Conservation (phyloP, 1,140 invertebrate species). For the Drosophila kohkoa region DNA sequence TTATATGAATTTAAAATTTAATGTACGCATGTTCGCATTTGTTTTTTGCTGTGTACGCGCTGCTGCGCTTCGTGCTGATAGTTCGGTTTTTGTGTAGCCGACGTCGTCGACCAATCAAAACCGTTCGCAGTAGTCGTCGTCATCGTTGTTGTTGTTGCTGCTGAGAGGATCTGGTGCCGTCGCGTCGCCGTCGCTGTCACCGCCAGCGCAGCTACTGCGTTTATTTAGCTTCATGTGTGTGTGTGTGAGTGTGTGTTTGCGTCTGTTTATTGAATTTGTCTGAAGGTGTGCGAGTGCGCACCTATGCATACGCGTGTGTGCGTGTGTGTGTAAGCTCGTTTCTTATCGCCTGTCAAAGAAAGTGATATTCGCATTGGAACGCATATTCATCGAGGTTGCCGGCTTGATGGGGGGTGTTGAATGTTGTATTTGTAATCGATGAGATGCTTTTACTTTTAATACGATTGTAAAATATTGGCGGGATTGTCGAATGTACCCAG, state of each 20-base stretch:
- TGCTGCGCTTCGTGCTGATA: conserved; percentile 56
- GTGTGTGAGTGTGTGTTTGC: conserved; percentile 7
- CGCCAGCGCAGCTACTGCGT: conserved; percentile 35
- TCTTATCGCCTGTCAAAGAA: conserved; percentile 61
- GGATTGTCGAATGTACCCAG: conserved; percentile 9
- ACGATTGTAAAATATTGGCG: not conserved
- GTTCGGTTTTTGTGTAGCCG: conserved; percentile 57
- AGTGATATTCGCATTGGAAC: conserved; percentile 49
- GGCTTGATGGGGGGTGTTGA: not conserved
- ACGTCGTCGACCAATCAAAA: conserved; percentile 73
- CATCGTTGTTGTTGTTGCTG: conserved; percentile 28
- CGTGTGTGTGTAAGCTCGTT: conserved; percentile 31
- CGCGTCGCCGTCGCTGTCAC: conserved; percentile 45
- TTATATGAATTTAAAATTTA: not conserved
- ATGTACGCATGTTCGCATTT: not conserved
- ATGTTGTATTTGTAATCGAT: not conserved
- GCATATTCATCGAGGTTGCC: not conserved
- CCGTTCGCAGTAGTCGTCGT: conserved; percentile 27
- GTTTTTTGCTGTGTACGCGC: conserved; percentile 60
- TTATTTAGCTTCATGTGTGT: conserved; percentile 13
- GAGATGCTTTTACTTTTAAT: conserved; percentile 10
- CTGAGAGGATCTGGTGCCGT: conserved; percentile 58
- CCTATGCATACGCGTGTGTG: conserved; percentile 25
- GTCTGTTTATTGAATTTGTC: conserved; percentile 23
- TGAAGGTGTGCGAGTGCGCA: conserved; percentile 6